Conservation (phyloP, 2,797 vertebrate species). For the Cossypha heuglini region DNA sequence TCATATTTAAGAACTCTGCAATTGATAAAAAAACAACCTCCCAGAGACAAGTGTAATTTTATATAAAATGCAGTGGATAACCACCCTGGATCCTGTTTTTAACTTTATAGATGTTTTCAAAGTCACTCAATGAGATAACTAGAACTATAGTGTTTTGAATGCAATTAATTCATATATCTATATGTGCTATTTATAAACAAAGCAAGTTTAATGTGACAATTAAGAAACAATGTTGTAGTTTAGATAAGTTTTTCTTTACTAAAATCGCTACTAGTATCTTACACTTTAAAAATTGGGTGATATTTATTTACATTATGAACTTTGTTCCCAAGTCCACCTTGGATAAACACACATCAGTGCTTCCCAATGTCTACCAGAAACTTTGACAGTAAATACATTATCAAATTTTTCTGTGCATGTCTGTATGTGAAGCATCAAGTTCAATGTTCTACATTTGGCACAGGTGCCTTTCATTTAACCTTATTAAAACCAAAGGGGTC, state of each 20-base stretch:
- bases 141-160: neutral
- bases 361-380: neutral
- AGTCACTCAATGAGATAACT: neutral
- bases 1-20: neutral
- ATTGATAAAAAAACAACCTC: rapidly evolving
- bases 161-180: neutral
- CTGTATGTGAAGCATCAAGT: neutral
- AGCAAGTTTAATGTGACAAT: neutral
- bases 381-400: neutral
- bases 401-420: neutral
- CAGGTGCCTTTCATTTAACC: neutral
- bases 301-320: neutral
- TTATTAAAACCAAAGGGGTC: neutral
- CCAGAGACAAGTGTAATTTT: neutral
- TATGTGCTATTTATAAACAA: neutral
- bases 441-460: neutral
- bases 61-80: neutral
- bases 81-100: neutral
- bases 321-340: neutral
- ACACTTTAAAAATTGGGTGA: neutral
- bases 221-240: neutral
- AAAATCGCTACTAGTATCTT: neutral
- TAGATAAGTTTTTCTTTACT: neutral
- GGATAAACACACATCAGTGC: neutral
- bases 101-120: neutral